A percentile compares a stretch with the other conserved stretches of the same genome.
Evolutionary conservation across 2,113 vertebrate species (phyloP).

Genomic region (Protomyctophum bolini): DNA sequence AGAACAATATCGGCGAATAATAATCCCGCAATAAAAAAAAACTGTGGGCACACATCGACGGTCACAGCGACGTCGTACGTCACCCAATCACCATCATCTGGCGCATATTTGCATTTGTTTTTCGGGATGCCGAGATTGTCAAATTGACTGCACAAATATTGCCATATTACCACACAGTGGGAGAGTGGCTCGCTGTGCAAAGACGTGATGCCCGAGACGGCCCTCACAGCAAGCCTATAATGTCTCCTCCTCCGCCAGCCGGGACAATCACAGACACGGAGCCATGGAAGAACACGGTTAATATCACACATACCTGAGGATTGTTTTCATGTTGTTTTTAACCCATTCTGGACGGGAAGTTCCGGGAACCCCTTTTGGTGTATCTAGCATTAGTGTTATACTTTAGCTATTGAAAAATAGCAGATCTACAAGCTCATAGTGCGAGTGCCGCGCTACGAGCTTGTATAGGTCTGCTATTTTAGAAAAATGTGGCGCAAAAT

Average conservation of each 20-base stretch:
- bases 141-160: conserved; percentile 84
- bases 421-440: too few species aligned
- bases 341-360: too few species aligned
- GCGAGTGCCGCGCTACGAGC: too few species aligned
- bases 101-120: conserved; percentile 76
- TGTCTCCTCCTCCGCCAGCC: conserved; percentile 63
- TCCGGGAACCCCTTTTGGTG: too few species aligned
- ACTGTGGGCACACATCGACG: conserved; percentile 65
- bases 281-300: conserved; percentile 54
- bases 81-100: conserved; percentile 63
- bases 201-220: conserved; percentile 59
- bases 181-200: conserved; percentile 74
- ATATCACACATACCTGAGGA: conserved; percentile 58
- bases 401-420: too few species aligned
- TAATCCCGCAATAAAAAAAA: conserved; percentile 58
- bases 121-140: conserved; percentile 77
- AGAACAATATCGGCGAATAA: conserved; percentile 43
- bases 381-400: too few species aligned
- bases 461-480: too few species aligned
- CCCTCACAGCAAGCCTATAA: conserved; percentile 65
- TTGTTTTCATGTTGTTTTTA: conserved; percentile 4
- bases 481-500: too few species aligned
- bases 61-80: conserved; percentile 38
- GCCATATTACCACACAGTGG: conserved; percentile 80
- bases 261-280: conserved; percentile 53